These are phyloP conservation scores for Artemisiospiza belli DNA, from an alignment of 2,113 vertebrate species.

Conservation along the genomic window DNA sequence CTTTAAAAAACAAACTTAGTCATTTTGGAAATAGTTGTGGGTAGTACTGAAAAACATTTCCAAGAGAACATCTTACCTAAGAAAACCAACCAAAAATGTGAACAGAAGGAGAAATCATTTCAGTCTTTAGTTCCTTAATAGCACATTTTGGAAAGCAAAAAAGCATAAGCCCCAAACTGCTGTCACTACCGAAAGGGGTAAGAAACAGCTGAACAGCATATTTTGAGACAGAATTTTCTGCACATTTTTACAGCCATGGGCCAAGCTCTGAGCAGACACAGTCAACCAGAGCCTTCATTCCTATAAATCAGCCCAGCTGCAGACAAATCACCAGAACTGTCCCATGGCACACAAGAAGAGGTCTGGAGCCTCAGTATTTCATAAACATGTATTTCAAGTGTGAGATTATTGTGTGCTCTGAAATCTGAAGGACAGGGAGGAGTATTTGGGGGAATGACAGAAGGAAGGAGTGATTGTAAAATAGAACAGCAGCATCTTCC, in stretches of 20 bases:
- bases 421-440: neutral
- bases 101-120: neutral
- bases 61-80: constrained; percentile 17
- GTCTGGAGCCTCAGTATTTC: neutral
- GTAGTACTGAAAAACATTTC: neutral
- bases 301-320: neutral
- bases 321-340: neutral
- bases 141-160: neutral
- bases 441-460: neutral
- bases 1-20: constrained; percentile 23
- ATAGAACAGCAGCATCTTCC: neutral
- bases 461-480: neutral
- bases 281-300: neutral
- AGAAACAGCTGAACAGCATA: neutral
- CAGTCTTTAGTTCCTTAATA: neutral
- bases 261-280: neutral
- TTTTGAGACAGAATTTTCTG: constrained; percentile 2
- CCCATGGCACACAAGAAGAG: neutral
- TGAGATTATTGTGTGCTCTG: neutral
- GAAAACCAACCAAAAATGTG: neutral
- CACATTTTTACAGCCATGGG: neutral
- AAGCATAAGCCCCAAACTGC: neutral
- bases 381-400: neutral
- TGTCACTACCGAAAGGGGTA: neutral
- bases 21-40: constrained; percentile 31